Base-by-base conservation (phyloP, 2,113 vertebrate species). In the Miniopterus natalensis region DNA sequence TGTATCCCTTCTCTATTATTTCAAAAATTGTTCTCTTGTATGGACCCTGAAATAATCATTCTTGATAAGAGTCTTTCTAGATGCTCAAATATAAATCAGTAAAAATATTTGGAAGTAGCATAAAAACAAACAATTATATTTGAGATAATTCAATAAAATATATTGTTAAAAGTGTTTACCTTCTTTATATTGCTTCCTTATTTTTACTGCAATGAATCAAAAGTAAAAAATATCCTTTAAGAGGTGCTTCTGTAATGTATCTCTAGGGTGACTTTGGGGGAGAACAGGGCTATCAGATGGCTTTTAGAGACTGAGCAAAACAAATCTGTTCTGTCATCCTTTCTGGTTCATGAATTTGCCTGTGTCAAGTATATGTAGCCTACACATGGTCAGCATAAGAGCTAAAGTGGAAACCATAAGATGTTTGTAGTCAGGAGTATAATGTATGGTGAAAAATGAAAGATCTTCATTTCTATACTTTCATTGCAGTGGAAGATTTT, bases 251-350 rank as follows among this genome's bases (percentile, higher is more conserved):
- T 23, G 6, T 7, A 29, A 11, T 15, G 31, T 74, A 49, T 49
- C 45, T 80, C 45, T 70, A 49, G 17, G 25, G 23, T 88, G 84
- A 84, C 65, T 55, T 36, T 36, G 36, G 21, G 42, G 12, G 20
- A 61, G 42, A 84, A 70, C 13, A 74, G 42, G 27, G 21, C 18
- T 80, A 74, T 85, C n/a, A 27, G 23, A 92, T 61, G 14, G 23
- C 17, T 84, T 93, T 88, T 88, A 94, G 29, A 80, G 29, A 61
- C 14, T 29, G 31, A 80, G 15, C 29, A 65, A 94, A 94, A 86
- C 49, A 53, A 61, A 70, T 61, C 4, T 36, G 4, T 55, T 13
- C 4, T 68, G 29, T 73, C 31, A 74, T 15, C 8, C 18, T n/a
- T 36, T 84, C 42, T 53, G n/a, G 36, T 84, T 95, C 42, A 68